Evolutionary conservation across 2,888 invertebrate genomes (phyloP).

Genomic region (Hipparchia sbordonii): DNA sequence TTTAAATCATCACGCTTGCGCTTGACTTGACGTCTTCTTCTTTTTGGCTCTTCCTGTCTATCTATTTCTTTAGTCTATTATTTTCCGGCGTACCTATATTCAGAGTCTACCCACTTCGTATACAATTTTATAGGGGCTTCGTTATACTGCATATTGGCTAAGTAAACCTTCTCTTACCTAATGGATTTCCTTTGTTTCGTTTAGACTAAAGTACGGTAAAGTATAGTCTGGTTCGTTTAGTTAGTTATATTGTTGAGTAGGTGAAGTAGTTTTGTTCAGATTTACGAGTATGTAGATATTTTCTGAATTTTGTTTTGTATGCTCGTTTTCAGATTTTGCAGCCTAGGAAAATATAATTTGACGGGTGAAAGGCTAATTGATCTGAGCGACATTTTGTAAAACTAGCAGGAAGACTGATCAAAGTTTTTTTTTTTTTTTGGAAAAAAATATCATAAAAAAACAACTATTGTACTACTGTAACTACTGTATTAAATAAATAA

Average conservation of each 20-base stretch:
- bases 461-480: too few relatives aligned
- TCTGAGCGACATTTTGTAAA: too few relatives aligned
- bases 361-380: too few relatives aligned
- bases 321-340: not conserved
- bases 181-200: constrained; percentile 23
- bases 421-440: too few relatives aligned
- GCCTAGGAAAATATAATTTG: too few relatives aligned
- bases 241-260: constrained; percentile 11
- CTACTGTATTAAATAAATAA: too few relatives aligned
- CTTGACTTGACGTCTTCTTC: not conserved
- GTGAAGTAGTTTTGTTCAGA: not conserved
- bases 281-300: not conserved
- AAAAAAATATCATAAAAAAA: too few relatives aligned
- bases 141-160: constrained; percentile 23
- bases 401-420: too few relatives aligned
- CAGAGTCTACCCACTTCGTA: constrained; percentile 2
- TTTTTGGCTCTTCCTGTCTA: not conserved
- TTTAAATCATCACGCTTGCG: not conserved
- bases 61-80: not conserved
- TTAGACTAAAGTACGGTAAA: constrained; percentile 3
- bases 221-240: constrained; percentile 1
- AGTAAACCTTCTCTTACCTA: constrained; percentile 19
- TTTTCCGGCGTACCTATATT: not conserved
- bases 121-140: constrained; percentile 20
- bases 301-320: not conserved